A percentile compares a stretch with the other conserved stretches of the same genome.
phyloP scores from a whole-genome alignment of 2,888 invertebrate species.

The Prosopocoilus inquinatus region DNA sequence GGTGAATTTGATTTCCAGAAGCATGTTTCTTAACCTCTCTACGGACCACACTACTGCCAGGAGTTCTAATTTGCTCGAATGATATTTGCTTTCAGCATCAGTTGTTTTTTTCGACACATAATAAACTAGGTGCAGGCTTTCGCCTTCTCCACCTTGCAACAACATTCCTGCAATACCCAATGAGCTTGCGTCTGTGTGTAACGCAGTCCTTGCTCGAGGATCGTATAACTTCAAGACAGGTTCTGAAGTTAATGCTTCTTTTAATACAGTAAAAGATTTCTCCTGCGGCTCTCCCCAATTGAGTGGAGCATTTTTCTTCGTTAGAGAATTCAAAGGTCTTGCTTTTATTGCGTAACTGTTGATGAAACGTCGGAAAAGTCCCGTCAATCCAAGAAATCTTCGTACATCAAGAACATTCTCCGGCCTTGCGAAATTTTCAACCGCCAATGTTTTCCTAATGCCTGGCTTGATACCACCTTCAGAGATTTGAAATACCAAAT shows the following conservation, averaged over 20 bases:
- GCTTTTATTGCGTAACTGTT: constrained; percentile 24
- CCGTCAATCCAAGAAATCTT: constrained; percentile 24
- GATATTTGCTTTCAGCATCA: constrained; percentile 23
- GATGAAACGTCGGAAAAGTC: constrained; percentile 33
- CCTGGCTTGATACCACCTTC: constrained; percentile 9
- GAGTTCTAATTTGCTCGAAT: constrained; percentile 33
- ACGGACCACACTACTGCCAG: constrained; percentile 32
- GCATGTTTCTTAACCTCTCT: constrained; percentile 28
- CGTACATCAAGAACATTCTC: constrained; percentile 23
- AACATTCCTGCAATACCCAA: constrained; percentile 31
- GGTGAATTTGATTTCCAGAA: constrained; percentile 26
- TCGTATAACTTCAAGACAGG: constrained; percentile 24
- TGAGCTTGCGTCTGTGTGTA: constrained; percentile 24
- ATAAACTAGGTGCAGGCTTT: not conserved
- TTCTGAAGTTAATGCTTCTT: not conserved
- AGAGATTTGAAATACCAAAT: constrained; percentile 32
- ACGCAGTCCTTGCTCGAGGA: constrained; percentile 16
- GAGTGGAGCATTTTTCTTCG: constrained; percentile 23
- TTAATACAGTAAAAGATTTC: not conserved
- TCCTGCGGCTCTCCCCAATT: not conserved
- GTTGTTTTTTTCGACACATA: constrained; percentile 29
- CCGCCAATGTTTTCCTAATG: constrained; percentile 24
- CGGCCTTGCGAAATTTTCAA: constrained; percentile 15
- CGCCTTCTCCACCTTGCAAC: constrained; percentile 25
- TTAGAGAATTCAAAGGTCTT: constrained; percentile 22